Evolutionary conservation across 2,888 invertebrate genomes (phyloP).

Genomic region (Nemotelus nigrinus): DNA sequence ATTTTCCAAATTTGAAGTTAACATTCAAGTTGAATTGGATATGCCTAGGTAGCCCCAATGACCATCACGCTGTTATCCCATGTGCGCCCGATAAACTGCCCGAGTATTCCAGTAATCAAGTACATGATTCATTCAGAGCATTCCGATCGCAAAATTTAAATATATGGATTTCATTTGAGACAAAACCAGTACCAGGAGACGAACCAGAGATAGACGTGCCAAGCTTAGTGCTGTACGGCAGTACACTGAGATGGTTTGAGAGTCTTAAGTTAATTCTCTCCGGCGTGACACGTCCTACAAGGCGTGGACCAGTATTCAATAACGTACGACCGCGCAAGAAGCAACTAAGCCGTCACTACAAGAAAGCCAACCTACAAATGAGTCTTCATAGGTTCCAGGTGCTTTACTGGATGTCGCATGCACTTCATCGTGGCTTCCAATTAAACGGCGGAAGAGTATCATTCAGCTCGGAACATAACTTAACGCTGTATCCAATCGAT

Average conservation of each 20-base stretch:
- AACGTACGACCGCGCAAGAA: slow-evolving; percentile 86
- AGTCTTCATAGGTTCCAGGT: slow-evolving; percentile 85
- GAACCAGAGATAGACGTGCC: slow-evolving; percentile 71
- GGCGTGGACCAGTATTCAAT: slow-evolving; percentile 88
- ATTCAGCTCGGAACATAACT: slow-evolving; percentile 81
- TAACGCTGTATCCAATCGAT: slow-evolving; percentile 76
- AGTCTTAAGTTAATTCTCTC: slow-evolving; percentile 92
- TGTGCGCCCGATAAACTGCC: slow-evolving; percentile 96
- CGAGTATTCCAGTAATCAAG: slow-evolving; percentile 95
- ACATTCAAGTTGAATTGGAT: slow-evolving; percentile 88
- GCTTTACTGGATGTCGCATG: slow-evolving; percentile 96
- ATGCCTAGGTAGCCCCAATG: slow-evolving; percentile 91
- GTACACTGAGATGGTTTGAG: slow-evolving; percentile 94
- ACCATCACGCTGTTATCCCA: slow-evolving; percentile 94
- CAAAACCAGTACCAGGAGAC: slow-evolving; percentile 70
- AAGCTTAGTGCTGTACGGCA: slow-evolving; percentile 86
- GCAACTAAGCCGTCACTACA: slow-evolving; percentile 92
- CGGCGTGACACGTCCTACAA: slow-evolving; percentile 92
- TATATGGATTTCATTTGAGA: slow-evolving; percentile 81
- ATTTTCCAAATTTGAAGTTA: slow-evolving; percentile 88
- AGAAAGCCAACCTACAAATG: slow-evolving; percentile 84
- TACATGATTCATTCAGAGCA: slow-evolving; percentile 94
- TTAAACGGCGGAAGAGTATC: slow-evolving; percentile 83
- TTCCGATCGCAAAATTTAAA: slow-evolving; percentile 90
- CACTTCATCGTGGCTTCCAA: slow-evolving; percentile 92